Evolutionary conservation across 1,140 invertebrate species (phyloP).

Genomic region (Aphelinus atriplicis): DNA sequence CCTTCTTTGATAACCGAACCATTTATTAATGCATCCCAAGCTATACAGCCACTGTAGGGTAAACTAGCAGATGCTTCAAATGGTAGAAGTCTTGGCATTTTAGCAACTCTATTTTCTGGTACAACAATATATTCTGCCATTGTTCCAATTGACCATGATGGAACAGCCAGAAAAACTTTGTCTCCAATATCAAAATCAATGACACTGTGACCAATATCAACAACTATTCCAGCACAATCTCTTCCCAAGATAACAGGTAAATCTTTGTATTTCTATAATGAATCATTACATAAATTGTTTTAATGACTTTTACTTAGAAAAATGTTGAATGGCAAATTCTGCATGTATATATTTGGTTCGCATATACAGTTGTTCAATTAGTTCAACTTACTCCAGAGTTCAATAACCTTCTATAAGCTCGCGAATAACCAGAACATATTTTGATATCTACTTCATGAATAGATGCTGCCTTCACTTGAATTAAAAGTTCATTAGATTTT

Average conservation of each 20-base stretch:
- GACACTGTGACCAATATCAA: slow-evolving; percentile 72
- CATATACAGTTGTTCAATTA: too few relatives aligned
- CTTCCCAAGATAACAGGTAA: slow-evolving; percentile 74
- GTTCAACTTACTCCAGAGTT: slow-evolving; percentile 66
- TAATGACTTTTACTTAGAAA: slow-evolving; percentile 3
- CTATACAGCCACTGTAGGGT: slow-evolving; percentile 77
- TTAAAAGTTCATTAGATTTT: slow-evolving; percentile 70
- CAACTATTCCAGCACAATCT: slow-evolving; percentile 75
- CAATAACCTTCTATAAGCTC: slow-evolving; percentile 67
- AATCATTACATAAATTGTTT: slow-evolving; percentile 8
- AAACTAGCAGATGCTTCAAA: slow-evolving; percentile 78
- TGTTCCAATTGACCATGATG: slow-evolving; percentile 70
- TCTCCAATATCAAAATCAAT: slow-evolving; percentile 72
- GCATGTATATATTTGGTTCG: too few relatives aligned
- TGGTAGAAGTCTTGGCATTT: slow-evolving; percentile 73
- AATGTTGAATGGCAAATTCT: background rate
- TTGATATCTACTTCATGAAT: slow-evolving; percentile 73
- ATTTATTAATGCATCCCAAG: slow-evolving; percentile 73
- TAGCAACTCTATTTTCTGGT: slow-evolving; percentile 68
- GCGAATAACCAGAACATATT: slow-evolving; percentile 73
- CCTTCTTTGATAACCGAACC: slow-evolving; percentile 66
- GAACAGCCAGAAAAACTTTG: slow-evolving; percentile 72
- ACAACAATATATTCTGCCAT: slow-evolving; percentile 73
- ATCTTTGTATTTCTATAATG: slow-evolving; percentile 64
- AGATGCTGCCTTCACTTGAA: slow-evolving; percentile 74